Percentiles rank a stretch among this genome's conserved stretches.
phyloP scores from a whole-genome alignment of 2,113 vertebrate genomes.

The Reinhardtius hippoglossoides region DNA sequence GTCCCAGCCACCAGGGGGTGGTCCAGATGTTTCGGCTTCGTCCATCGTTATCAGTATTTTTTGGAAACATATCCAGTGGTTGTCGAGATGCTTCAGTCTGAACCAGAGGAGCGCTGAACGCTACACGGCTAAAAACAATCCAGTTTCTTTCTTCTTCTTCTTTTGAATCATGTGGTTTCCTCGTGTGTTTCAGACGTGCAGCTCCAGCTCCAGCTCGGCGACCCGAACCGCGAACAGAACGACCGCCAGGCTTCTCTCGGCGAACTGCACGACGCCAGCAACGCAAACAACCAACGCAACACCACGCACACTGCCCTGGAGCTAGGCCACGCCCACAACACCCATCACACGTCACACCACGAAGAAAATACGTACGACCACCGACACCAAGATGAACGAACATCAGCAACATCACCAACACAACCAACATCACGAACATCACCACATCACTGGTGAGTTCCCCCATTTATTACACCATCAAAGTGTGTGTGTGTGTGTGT shows the following conservation, averaged over 20 bases:
- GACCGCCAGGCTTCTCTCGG: constrained; percentile 24
- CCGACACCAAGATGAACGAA: not conserved
- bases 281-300: not conserved
- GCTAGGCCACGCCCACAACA: not conserved
- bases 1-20: not conserved
- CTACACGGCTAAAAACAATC: no score
- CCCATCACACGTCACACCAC: not conserved
- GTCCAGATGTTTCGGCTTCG: not conserved
- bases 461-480: not conserved
- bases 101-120: no score
- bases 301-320: not conserved
- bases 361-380: not conserved
- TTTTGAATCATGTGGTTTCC: not conserved
- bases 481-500: not conserved
- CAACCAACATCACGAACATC: no score
- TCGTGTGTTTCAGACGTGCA: constrained; percentile 25
- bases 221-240: constrained; percentile 51
- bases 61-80: no score
- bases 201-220: not conserved
- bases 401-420: no score
- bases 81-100: no score
- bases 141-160: no score
- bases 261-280: not conserved
- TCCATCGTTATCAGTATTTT: no score
- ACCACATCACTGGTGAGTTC: not conserved